phyloP scores from a whole-genome alignment of 2,888 invertebrate species.

The Rapana venosa region DNA sequence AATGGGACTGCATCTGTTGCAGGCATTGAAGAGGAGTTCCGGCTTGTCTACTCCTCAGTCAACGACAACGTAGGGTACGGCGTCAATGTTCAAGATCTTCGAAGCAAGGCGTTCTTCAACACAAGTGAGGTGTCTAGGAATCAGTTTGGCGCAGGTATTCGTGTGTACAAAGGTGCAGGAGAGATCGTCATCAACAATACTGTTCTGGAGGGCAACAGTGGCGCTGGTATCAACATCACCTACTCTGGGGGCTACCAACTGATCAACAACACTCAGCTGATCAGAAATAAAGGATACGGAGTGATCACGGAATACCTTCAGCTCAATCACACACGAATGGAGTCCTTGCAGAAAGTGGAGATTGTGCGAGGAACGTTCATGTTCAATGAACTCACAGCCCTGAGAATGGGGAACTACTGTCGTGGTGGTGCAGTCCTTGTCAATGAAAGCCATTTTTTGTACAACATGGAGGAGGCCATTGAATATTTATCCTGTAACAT shows the following conservation, averaged over 20 bases:
- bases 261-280: slow-evolving; percentile 90
- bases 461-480: slow-evolving; percentile 87
- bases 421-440: slow-evolving; percentile 82
- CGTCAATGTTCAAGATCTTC: slow-evolving; percentile 93
- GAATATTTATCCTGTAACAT: slow-evolving; percentile 91
- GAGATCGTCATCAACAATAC: slow-evolving; percentile 94
- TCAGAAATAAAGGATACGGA: slow-evolving; percentile 89
- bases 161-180: slow-evolving; percentile 93
- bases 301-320: slow-evolving; percentile 72
- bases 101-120: slow-evolving; percentile 92
- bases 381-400: slow-evolving; percentile 91
- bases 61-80: slow-evolving; percentile 95
- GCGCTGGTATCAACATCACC: slow-evolving; percentile 92
- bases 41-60: slow-evolving; percentile 90
- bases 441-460: slow-evolving; percentile 94
- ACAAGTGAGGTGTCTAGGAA: slow-evolving; percentile 89
- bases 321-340: slow-evolving; percentile 72
- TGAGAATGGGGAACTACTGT: slow-evolving; percentile 96
- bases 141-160: slow-evolving; percentile 90
- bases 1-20: background rate
- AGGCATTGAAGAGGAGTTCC: slow-evolving; percentile 71
- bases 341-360: slow-evolving; percentile 67
- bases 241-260: slow-evolving; percentile 96
- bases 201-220: slow-evolving; percentile 88
- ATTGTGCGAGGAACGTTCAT: slow-evolving; percentile 91